Conservation (phyloP, 1,140 invertebrate genomes). For the Nephila pilipes region DNA sequence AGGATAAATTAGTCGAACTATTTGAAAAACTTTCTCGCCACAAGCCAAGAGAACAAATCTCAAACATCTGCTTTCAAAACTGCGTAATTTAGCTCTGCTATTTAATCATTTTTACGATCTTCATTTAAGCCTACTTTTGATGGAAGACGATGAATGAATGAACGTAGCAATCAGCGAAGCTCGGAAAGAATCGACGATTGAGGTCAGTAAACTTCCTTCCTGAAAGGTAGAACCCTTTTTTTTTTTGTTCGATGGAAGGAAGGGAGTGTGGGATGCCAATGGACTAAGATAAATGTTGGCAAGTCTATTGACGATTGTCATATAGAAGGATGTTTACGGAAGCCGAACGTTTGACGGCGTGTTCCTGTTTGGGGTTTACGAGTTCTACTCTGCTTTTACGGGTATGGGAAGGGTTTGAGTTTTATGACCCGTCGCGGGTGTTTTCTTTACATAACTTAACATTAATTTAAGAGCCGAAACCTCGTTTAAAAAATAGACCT, state of each 20-base stretch:
- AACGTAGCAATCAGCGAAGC: background rate
- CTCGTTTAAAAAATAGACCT: no score
- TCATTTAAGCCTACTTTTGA: background rate
- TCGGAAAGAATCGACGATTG: background rate
- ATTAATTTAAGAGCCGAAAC: no score
- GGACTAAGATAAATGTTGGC: no score
- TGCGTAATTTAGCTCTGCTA: background rate
- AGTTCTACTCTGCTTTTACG: background rate
- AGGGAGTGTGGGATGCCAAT: background rate
- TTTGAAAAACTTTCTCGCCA: background rate
- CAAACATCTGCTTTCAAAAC: background rate
- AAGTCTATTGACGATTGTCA: background rate
- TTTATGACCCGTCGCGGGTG: background rate
- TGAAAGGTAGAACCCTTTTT: background rate
- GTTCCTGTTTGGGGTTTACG: background rate
- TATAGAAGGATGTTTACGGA: background rate
- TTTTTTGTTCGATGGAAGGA: background rate
- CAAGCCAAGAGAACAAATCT: background rate
- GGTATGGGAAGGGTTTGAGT: background rate
- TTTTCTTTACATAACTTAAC: no score
- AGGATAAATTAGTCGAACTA: no score
- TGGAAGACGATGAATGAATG: background rate
- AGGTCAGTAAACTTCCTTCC: background rate
- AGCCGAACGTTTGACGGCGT: background rate
- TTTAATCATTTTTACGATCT: slow-evolving; percentile 27